Evolutionary conservation across 1,140 invertebrate genomes (phyloP), one percentile per base, ranked within the genome.

Genomic region (Bombus pyrosoma): DNA sequence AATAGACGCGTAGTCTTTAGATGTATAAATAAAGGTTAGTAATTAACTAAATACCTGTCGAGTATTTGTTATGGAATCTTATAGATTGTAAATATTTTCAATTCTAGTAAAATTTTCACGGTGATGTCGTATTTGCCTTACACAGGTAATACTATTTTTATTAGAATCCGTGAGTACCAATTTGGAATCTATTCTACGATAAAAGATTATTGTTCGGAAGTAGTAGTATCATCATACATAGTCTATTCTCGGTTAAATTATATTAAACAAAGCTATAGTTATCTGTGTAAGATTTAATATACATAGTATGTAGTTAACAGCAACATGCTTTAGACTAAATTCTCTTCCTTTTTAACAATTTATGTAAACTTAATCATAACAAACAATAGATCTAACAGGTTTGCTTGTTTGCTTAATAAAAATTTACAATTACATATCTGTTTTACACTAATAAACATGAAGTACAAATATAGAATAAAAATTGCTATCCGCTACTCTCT

Each of bases 341-440:
- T 53, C 57, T 47, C 34, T 59, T 39, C 12, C 2, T 28, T 15
- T 28, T 68, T 66, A 66, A 81, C 37, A 37, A 68, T 2, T 85
- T 66, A 43, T 22, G 9, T 43, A 34, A 85, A 37, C 5, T 32
- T 62, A 15, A 57, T n/a, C 43, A 53, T 28, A 47, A 66, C 34
- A 13, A 53, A 53, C 32, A 32, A 22, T 41, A 25, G 32, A 41
- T 57, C 1, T n/a, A 41, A 68, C 47, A 53, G 79, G 71, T 85
- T 81, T 85, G 84, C 62, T 85, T 85, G 84, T 85, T 85, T 81
- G 84, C 84, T 81, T 73, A 41, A 81, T 32, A 28, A 39, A 34
- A 82, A 64, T 39, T 32, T 41, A 12, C 8, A 32, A 41, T 22
- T 8, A n/a, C 28, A 12, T n/a, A 39, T 71, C 10, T 41, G 9